These are phyloP conservation scores for Spodoptera littoralis DNA, from an alignment of 2,888 invertebrate species.

Conservation along the genomic window DNA sequence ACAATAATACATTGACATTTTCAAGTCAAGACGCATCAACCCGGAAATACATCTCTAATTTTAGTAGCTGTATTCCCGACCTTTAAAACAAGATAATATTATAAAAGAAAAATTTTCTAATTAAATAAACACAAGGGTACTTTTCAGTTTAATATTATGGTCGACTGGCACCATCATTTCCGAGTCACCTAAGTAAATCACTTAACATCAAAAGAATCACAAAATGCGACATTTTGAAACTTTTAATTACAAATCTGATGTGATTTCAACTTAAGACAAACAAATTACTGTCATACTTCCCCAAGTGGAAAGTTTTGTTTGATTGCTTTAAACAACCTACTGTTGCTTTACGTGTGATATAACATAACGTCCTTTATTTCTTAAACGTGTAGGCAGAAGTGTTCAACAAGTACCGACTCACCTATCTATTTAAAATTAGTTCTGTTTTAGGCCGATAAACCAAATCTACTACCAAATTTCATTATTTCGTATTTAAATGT, in stretches of 20 bases:
- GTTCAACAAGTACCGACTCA: too few species aligned
- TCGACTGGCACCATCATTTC: constrained; percentile 14
- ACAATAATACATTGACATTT: too few species aligned
- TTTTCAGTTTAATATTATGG: neutral
- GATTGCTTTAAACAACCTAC: neutral
- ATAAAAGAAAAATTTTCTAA: too few species aligned
- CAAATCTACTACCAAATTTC: too few species aligned
- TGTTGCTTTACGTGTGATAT: too few species aligned
- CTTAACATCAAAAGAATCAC: constrained; percentile 32
- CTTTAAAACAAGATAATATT: neutral
- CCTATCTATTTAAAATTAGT: too few species aligned
- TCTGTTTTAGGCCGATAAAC: too few species aligned
- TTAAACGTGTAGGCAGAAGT: too few species aligned
- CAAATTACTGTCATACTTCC: constrained; percentile 24
- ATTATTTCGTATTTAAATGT: too few species aligned
- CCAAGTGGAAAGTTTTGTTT: neutral
- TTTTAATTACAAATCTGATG: constrained; percentile 42
- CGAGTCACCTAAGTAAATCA: constrained; percentile 27
- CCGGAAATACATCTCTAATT: too few species aligned
- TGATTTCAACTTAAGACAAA: constrained; percentile 27
- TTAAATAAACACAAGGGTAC: neutral
- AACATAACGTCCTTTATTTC: too few species aligned
- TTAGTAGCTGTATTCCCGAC: neutral
- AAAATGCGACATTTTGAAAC: constrained; percentile 22
- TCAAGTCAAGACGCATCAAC: too few species aligned